phyloP scores from a whole-genome alignment of 2,888 invertebrate genomes.

The Drosophila picticornis region DNA sequence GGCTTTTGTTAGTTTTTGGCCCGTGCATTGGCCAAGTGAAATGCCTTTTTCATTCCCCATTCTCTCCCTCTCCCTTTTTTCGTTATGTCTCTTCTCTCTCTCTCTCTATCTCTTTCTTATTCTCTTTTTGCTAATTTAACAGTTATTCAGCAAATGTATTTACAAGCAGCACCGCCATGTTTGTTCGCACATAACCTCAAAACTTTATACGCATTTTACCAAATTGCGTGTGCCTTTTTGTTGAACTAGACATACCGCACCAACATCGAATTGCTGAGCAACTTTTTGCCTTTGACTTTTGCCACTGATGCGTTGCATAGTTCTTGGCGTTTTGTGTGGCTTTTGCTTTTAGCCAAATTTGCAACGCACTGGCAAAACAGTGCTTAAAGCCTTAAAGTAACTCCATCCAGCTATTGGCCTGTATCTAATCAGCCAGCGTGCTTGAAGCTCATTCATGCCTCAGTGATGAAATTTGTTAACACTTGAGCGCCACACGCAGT shows the following conservation, averaged over 20 bases:
- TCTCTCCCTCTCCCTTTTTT: background rate
- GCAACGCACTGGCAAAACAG: conserved; percentile 8
- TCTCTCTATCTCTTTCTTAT: background rate
- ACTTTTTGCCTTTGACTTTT: conserved; percentile 65
- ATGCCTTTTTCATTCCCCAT: conserved; percentile 27
- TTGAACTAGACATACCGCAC: conserved; percentile 19
- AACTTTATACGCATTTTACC: conserved; percentile 73
- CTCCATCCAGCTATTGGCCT: conserved; percentile 25
- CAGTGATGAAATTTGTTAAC: conserved; percentile 76
- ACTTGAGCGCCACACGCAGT: conserved; percentile 66
- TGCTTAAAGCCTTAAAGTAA: conserved; percentile 56
- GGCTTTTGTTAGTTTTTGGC: conserved; percentile 72
- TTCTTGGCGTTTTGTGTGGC: conserved; percentile 68
- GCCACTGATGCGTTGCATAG: conserved; percentile 64
- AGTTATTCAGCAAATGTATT: conserved; percentile 78
- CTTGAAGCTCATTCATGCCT: conserved; percentile 74
- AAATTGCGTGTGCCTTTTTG: conserved; percentile 73
- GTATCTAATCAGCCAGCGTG: conserved; percentile 68
- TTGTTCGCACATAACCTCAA: conserved; percentile 74
- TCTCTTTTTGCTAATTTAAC: conserved; percentile 45
- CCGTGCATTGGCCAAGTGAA: conserved; percentile 52
- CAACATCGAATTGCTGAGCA: conserved; percentile 21
- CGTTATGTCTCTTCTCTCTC: background rate
- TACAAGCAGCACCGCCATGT: conserved; percentile 73
- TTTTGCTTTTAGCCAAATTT: conserved; percentile 75